These are phyloP conservation scores for Lasioglossum calceatum DNA, from an alignment of 2,888 invertebrate species.

Conservation along the genomic window DNA sequence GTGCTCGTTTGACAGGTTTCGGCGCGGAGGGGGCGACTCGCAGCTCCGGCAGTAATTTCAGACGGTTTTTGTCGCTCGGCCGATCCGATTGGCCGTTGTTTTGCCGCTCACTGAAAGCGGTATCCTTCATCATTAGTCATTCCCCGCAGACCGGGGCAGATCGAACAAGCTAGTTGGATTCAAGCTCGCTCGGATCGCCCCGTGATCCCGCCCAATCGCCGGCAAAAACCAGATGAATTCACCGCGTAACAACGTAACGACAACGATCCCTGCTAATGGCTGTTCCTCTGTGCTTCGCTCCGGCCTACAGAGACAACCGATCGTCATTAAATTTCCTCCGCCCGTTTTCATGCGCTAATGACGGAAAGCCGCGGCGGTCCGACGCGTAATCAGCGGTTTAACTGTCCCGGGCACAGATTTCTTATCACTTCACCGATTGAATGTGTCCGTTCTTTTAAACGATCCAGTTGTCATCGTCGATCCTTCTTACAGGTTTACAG, in stretches of 20 bases:
- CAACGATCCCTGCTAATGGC: conserved; percentile 65
- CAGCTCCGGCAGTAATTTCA: conserved; percentile 42
- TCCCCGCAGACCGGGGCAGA: conserved; percentile 41
- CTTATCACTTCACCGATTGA: background rate
- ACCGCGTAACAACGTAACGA: conserved; percentile 67
- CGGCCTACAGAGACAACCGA: conserved; percentile 27
- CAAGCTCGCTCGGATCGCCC: conserved; percentile 38
- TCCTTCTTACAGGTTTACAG: background rate
- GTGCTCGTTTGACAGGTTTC: background rate
- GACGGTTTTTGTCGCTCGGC: conserved; percentile 40
- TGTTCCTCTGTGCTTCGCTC: conserved; percentile 43
- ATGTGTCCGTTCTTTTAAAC: background rate
- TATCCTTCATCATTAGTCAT: conserved; percentile 63
- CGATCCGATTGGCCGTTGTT: conserved; percentile 49
- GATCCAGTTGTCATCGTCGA: background rate
- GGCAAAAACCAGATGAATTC: conserved; percentile 68
- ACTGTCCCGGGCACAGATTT: background rate
- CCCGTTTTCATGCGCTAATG: conserved; percentile 5
- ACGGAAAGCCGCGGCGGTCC: background rate
- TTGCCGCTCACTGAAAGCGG: conserved; percentile 47
- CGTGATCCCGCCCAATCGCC: conserved; percentile 57
- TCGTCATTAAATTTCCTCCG: conserved; percentile 37
- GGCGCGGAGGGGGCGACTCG: conserved; percentile 10
- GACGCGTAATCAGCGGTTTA: background rate
- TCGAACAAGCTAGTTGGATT: conserved; percentile 41